Evolutionary conservation across 2,888 invertebrate genomes (phyloP), one percentile per base, ranked within the genome.

Genomic region (Acleris cristana): DNA sequence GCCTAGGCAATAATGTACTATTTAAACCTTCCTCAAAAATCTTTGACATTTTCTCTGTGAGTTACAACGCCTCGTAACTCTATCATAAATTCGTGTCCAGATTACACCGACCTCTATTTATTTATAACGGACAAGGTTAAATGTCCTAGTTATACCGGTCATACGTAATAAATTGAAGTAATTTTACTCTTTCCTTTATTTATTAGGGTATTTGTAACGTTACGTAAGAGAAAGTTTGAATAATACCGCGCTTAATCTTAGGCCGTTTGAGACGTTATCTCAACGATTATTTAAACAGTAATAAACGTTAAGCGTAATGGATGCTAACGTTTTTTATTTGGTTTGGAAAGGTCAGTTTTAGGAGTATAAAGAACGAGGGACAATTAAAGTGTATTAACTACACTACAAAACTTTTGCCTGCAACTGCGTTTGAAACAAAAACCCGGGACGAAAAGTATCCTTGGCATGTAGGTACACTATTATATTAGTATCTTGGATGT

Each of bases 171-270:
- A 66, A 61, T 66, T 62, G 66, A 45, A 19, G 61, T 66, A n/a
- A 57, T 62, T 56, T 60, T 59, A 56, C 40, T 61, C 45, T 61
- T 57, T 48, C 54, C 54, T 57, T 57, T 65, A 65, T 66, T 62
- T 63, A 67, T 67, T 53, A 52, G 53, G 23, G 52, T 63, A 53
- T 67, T 54, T 48, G 63, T 67, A 64, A 23, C 5, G 56, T 30
- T 56, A 54, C 21, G 62, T 54, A 62, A 62, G 61, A 66, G 66
- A 67, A 66, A 66, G 65, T 52, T 61, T 56, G 5, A 30, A 65
- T 65, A 51, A 60, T 57, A 57, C 61, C 52, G 45, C 48, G 56
- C 56, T 66, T 51, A 56, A 66, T 66, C 60, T 66, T 40, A 19
- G 56, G 45, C 23, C 21, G 45, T 62, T 66, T 57, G 26, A 45